Base-by-base conservation (phyloP, 1,140 invertebrate genomes). In the Anastrepha ludens region DNA sequence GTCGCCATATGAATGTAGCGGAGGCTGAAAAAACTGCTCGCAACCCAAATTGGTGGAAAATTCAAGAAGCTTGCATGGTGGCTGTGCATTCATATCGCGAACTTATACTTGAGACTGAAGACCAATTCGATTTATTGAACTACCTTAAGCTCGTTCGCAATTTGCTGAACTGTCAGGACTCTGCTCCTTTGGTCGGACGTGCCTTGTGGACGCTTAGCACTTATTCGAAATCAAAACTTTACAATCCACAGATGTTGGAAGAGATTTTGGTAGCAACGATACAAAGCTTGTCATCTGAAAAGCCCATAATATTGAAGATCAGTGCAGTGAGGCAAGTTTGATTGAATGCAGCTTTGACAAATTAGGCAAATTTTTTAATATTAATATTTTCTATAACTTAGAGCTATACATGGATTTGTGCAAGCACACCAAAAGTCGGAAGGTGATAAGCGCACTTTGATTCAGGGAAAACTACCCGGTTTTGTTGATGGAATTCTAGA, bases 51-150 rank as follows among this genome's bases (percentile, higher is more conserved):
- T 96, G 95, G 94, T 97, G 97, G 97, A 97, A 97, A 92, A 93
- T 97, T 17, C 96, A 96, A 85, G 97, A 97, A 93, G 95, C 96
- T 0, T 96, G 95, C 87, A 95, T 97, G 93, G 93, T 96, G 81
- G 96, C 96, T 3, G 92, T 97, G 1, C 95, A 95, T 65, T 91
- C 94, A 67, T 94, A 94, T 7, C 94, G 95, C 65, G 93, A 95
- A 85, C 86, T 95, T 13, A 93, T 97, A 17, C 92, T 96, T 3
- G 94, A 95, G 60, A 94, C 94, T 67, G 93, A 95, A 15, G 92
- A 94, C 8, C 94, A 95, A 86, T 97, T 97, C 92, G 95, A 97
- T 93, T 93, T 97, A 29, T 92, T 94, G 7, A 94, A 94, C 70
- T 97, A 97, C 93, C 91, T 97, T 44, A 95, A 94, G 91, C 96